Evolutionary conservation across 2,888 invertebrate species (phyloP), one percentile per base, ranked within the genome.

Genomic region (Tachystola acroxantha): DNA sequence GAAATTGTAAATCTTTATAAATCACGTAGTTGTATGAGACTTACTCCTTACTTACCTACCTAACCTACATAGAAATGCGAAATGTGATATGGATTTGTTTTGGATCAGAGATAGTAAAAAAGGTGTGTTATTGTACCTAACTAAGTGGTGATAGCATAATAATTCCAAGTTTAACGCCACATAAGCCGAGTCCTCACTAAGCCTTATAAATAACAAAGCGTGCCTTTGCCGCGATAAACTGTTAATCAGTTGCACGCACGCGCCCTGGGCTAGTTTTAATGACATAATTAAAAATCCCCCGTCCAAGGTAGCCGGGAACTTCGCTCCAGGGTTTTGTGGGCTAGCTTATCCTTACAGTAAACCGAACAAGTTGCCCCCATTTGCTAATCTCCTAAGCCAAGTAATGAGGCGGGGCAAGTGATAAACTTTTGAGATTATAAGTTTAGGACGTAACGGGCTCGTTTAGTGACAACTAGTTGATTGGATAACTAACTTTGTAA

Each of bases 361-460:
- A 74, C 72, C 66, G 71, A 74, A 74, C 74, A 74, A 76, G 70
- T 78, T 77, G 75, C 65, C 67, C 68, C 65, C 66, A 65, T 70
- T 74, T 64, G 68, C 74, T 81, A 81, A 81, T 81, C 81, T 80
- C 67, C 72, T 78, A 76, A 80, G 74, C 75, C 71, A 69, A 71
- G 72, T 65, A 67, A 70, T 56, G 61, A 57, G 48, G 48, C 59
- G 71, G 69, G 51, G 48, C 63, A 69, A 76, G 73, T 64, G 57
- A 74, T 64, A 67, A 73, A 69, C 74, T 78, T 76, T 52, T 19
- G 31, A 12, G 35, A 10, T 24, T 24, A 14, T n/a, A 27, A 16
- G 19, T 27, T 16, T 16, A n/a, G 25, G 16, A 14, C 26, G 13
- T 16, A 4, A 16, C 16, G 16, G 16, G 16, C 16, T 20, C 2